A percentile compares a stretch with the other conserved stretches of the same genome.
phyloP scores from a whole-genome alignment of 2,113 vertebrate species.

The Pygoscelis adeliae region DNA sequence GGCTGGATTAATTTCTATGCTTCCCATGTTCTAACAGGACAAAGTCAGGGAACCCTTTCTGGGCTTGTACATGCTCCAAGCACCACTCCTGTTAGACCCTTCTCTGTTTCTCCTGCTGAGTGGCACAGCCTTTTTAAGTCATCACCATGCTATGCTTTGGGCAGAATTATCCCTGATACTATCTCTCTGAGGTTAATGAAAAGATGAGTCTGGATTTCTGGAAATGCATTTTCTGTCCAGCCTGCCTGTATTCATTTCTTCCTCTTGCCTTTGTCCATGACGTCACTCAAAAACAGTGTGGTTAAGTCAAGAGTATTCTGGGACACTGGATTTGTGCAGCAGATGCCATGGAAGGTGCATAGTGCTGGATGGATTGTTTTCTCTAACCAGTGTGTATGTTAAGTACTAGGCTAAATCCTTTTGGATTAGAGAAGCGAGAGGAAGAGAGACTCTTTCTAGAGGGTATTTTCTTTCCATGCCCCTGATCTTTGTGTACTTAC shows the following conservation, averaged over 20 bases:
- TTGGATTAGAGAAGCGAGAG: neutral
- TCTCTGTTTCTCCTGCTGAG: neutral
- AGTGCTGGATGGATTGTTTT: neutral
- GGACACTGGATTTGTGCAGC: neutral
- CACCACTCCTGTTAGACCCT: neutral
- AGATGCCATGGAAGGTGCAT: neutral
- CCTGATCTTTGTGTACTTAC: neutral
- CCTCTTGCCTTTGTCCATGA: neutral
- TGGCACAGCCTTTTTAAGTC: neutral
- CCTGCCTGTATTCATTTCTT: neutral
- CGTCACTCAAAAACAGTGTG: neutral
- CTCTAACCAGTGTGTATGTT: neutral
- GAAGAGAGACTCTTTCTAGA: neutral
- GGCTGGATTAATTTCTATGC: neutral
- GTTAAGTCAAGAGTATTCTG: neutral
- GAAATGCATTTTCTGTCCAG: neutral
- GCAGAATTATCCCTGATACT: neutral
- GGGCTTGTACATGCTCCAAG: neutral
- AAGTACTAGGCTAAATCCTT: conserved; percentile 1
- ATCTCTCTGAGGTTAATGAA: neutral
- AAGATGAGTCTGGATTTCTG: neutral
- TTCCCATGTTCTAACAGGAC: neutral
- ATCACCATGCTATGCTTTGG: neutral
- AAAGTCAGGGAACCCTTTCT: neutral
- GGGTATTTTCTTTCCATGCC: neutral